A percentile compares a stretch with the other conserved stretches of the same genome.
Evolutionary conservation across 2,888 invertebrate genomes (phyloP).

Genomic region (Phengaris alcon): DNA sequence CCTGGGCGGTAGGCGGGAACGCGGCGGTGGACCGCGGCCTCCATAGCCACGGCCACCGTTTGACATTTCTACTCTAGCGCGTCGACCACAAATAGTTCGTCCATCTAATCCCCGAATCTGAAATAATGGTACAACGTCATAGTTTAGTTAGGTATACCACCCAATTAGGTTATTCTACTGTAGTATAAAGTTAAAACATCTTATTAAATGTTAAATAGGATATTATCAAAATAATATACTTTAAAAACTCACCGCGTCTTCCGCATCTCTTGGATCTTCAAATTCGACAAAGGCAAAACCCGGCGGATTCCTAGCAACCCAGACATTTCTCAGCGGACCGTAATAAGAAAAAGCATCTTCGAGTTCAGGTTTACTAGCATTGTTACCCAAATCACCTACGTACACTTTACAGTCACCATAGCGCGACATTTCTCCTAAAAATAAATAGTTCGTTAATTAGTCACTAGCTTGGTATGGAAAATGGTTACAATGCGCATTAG

Average conservation of each 20-base stretch:
- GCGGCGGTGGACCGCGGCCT: conserved; percentile 80
- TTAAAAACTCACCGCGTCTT: conserved; percentile 85
- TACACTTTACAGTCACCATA: conserved; percentile 96
- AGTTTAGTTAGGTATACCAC: not conserved
- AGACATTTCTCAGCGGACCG: conserved; percentile 94
- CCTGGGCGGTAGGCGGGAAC: conserved; percentile 84
- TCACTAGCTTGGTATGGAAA: not conserved
- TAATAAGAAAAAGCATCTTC: conserved; percentile 96
- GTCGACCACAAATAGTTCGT: conserved; percentile 91
- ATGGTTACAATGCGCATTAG: not conserved
- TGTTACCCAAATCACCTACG: conserved; percentile 95
- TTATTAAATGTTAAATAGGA: not conserved
- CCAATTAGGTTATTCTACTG: not conserved
- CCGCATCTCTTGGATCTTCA: conserved; percentile 94
- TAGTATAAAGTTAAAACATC: not conserved
- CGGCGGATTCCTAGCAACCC: conserved; percentile 98
- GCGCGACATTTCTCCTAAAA: conserved; percentile 81
- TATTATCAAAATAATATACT: conserved; percentile 44
- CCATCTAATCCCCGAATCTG: conserved; percentile 83
- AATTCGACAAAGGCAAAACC: conserved; percentile 97
- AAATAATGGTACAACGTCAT: conserved; percentile 5
- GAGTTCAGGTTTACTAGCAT: conserved; percentile 94
- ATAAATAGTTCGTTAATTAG: conserved; percentile 29
- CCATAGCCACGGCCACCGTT: conserved; percentile 86
- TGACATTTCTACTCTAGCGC: conserved; percentile 95